Conservation (phyloP, 2,888 invertebrate species). For the Xestia ashworthii region DNA sequence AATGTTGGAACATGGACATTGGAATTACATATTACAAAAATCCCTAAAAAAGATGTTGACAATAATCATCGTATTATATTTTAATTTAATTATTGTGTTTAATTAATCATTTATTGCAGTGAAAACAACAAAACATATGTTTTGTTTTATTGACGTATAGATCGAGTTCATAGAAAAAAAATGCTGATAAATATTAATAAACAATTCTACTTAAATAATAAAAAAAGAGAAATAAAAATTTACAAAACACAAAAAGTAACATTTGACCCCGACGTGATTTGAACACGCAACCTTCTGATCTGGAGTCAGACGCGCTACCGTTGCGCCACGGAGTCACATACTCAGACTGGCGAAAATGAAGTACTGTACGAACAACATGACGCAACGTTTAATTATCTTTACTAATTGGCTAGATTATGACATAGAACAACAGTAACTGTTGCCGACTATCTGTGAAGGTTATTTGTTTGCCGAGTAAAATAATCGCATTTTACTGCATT, state of each 20-base stretch:
- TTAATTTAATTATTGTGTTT: not conserved
- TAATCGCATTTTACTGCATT: too few species aligned
- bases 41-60: too few species aligned
- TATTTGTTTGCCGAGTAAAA: not conserved
- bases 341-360: fast-evolving
- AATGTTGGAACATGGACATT: too few species aligned
- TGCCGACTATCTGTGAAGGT: not conserved
- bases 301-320: conserved; percentile 99
- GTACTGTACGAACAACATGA: conserved; percentile 79
- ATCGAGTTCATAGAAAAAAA: not conserved
- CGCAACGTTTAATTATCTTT: conserved; percentile 81
- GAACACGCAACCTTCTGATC: conserved; percentile 99
- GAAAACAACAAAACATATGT: not conserved
- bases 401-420: not conserved
- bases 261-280: conserved; percentile 98
- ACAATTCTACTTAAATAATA: conserved; percentile 1
- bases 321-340: conserved; percentile 98
- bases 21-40: too few species aligned
- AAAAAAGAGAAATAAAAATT: conserved; percentile 27
- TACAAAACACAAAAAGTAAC: conserved; percentile 41
- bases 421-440: conserved; percentile 6
- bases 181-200: not conserved
- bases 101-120: not conserved
- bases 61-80: not conserved
- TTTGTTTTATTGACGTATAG: not conserved